These are phyloP conservation scores for Agapornis canus DNA, from an alignment of 2,797 vertebrate species.

Conservation along the genomic window DNA sequence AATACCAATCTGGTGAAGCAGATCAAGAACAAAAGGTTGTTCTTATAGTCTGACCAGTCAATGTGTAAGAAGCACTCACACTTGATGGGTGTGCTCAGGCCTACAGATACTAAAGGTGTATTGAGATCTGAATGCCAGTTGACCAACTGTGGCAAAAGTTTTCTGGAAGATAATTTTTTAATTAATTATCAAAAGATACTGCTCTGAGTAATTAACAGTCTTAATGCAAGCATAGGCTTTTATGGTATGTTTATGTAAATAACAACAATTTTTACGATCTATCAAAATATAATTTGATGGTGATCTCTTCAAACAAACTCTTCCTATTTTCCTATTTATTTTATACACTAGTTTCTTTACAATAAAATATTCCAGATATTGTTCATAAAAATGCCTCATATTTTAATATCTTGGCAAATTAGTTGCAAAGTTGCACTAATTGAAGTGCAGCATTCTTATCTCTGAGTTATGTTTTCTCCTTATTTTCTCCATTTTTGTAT, in stretches of 20 bases:
- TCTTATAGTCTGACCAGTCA: background rate
- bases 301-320: background rate
- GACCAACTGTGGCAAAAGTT: background rate
- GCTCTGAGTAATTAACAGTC: slow-evolving; percentile 27
- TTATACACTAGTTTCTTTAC: background rate
- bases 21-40: background rate
- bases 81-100: background rate
- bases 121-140: background rate
- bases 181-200: slow-evolving; percentile 50
- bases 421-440: background rate
- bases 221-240: background rate
- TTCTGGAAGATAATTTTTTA: slow-evolving; percentile 29
- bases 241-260: slow-evolving; percentile 2
- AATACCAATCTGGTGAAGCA: background rate
- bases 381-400: background rate
- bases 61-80: background rate
- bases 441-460: background rate
- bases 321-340: slow-evolving; percentile 47
- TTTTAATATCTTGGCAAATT: background rate
- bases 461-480: background rate
- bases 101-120: background rate
- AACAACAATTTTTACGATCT: slow-evolving; percentile 27
- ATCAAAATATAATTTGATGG: background rate
- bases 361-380: slow-evolving; percentile 5
- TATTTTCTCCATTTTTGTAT: background rate